Conservation (phyloP, 2,888 invertebrate species). For the Nomada fucata region DNA sequence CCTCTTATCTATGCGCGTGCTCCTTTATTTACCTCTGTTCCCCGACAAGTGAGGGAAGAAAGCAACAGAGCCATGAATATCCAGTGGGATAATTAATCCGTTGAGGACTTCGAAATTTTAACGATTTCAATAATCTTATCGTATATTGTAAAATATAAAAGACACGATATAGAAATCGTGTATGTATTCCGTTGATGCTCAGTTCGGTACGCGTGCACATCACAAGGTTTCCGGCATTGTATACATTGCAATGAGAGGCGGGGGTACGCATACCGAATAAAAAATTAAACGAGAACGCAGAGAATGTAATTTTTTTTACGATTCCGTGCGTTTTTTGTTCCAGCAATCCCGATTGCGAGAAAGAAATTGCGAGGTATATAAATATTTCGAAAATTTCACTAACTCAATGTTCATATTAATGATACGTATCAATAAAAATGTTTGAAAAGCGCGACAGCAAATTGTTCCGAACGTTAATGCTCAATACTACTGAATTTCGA, state of each 20-base stretch:
- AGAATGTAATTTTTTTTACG: neutral
- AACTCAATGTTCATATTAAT: neutral
- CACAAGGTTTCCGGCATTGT: slow-evolving; percentile 42
- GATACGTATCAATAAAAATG: too few relatives aligned
- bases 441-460: too few relatives aligned
- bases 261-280: slow-evolving; percentile 11
- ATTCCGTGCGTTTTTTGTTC: too few relatives aligned
- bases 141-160: too few relatives aligned
- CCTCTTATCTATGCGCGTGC: slow-evolving; percentile 8
- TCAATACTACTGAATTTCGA: too few relatives aligned
- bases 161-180: slow-evolving; percentile 14
- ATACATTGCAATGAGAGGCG: slow-evolving; percentile 50
- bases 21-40: slow-evolving; percentile 70
- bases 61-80: slow-evolving; percentile 80
- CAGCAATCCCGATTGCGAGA: too few relatives aligned
- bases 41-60: slow-evolving; percentile 60
- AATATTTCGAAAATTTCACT: neutral
- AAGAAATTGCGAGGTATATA: neutral
- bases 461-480: too few relatives aligned
- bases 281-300: slow-evolving; percentile 5
- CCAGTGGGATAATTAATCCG: slow-evolving; percentile 83
- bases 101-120: slow-evolving; percentile 82
- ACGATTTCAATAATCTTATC: slow-evolving; percentile 82
- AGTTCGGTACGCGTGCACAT: slow-evolving; percentile 56
- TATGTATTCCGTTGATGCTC: slow-evolving; percentile 58